Percentiles rank a stretch among this genome's conserved stretches.
These are phyloP conservation scores for Teleogryllus occipitalis DNA, from an alignment of 1,140 invertebrate genomes.

Conservation along the genomic window DNA sequence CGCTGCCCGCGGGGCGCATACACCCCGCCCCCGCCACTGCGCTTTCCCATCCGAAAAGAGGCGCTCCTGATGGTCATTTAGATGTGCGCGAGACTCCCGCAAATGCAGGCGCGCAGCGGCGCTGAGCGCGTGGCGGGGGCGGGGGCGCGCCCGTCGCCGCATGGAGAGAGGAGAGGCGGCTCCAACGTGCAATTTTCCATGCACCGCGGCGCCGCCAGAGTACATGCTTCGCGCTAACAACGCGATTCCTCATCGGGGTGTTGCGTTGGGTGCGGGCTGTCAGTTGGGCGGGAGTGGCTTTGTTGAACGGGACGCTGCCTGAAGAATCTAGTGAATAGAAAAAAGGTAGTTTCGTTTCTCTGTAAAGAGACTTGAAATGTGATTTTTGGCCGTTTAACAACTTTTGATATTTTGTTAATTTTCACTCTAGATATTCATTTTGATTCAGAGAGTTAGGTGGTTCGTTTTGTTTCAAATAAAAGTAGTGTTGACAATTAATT, in stretches of 20 bases:
- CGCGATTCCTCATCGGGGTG: not conserved
- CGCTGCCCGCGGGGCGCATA: too few relatives aligned
- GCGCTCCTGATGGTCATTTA: not conserved
- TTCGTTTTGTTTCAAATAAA: too few relatives aligned
- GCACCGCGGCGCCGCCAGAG: not conserved
- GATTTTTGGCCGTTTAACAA: too few relatives aligned
- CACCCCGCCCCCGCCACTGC: not conserved
- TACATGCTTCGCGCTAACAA: not conserved
- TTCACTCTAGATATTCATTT: too few relatives aligned
- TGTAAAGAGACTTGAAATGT: too few relatives aligned
- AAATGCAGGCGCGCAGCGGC: not conserved
- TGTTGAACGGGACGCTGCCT: too few relatives aligned
- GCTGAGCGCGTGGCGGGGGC: not conserved
- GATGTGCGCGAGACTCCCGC: not conserved
- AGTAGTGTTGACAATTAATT: too few relatives aligned
- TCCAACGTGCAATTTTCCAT: not conserved
- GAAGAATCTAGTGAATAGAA: too few relatives aligned
- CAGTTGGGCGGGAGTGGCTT: too few relatives aligned
- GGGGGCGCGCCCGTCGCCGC: not conserved
- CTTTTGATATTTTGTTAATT: too few relatives aligned
- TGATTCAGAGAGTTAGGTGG: too few relatives aligned
- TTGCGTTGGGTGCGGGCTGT: not conserved
- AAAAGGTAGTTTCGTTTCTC: too few relatives aligned
- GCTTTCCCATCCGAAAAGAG: not conserved
- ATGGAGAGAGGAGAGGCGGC: not conserved